A percentile compares a stretch with the other conserved stretches of the same genome.
These are phyloP conservation scores for Chrysolina haemoptera DNA, from an alignment of 2,888 invertebrate genomes.

Conservation along the genomic window DNA sequence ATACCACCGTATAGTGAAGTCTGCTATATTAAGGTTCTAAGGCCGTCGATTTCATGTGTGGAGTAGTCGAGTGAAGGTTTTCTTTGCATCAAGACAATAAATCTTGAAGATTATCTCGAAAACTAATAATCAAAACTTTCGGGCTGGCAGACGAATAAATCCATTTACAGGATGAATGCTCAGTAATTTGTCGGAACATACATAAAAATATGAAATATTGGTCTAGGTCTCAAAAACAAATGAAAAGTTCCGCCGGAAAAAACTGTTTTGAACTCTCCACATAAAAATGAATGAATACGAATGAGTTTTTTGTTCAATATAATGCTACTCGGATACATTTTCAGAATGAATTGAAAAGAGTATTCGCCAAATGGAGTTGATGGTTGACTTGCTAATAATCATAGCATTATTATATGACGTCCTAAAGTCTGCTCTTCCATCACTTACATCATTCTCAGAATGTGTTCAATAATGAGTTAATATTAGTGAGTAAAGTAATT, in stretches of 20 bases:
- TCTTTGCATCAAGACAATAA: no score
- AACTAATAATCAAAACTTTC: background rate
- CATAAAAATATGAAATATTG: background rate
- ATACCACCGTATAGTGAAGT: no score
- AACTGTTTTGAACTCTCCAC: background rate
- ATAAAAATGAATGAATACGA: background rate
- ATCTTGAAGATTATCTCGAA: background rate
- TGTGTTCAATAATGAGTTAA: no score
- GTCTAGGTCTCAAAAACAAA: background rate
- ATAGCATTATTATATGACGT: no score
- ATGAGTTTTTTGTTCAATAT: background rate
- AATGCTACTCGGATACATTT: background rate
- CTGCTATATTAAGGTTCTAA: no score
- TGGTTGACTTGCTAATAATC: no score
- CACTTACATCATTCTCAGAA: no score
- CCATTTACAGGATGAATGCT: background rate
- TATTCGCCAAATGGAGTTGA: no score
- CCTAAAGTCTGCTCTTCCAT: no score
- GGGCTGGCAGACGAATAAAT: background rate
- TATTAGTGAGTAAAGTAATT: no score
- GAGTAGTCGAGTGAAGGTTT: no score
- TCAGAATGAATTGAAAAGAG: no score
- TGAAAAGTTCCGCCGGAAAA: background rate
- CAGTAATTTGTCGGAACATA: background rate
- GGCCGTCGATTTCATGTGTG: background rate